Percentiles rank a stretch among this genome's conserved stretches.
phyloP scores from a whole-genome alignment of 2,113 vertebrate species.

The Sprattus sprattus region DNA sequence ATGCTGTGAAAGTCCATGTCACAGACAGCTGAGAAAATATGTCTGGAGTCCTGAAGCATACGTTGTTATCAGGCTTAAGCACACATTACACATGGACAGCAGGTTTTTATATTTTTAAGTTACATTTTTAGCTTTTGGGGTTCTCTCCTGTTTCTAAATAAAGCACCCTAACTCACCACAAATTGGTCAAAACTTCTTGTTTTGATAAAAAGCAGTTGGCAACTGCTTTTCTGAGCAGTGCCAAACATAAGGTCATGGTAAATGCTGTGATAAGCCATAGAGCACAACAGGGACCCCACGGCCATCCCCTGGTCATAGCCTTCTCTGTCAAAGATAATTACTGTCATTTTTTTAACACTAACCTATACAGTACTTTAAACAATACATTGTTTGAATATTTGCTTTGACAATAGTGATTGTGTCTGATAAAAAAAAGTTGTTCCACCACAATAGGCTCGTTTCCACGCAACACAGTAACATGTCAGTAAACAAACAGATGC shows the following conservation, averaged over 20 bases:
- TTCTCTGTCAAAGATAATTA: neutral
- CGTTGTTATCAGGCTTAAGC: slow-evolving; percentile 33
- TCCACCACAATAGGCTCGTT: neutral
- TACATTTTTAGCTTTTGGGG: neutral
- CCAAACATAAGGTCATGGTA: neutral
- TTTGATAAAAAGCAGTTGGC: neutral
- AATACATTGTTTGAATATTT: neutral
- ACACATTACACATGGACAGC: neutral
- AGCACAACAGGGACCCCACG: neutral
- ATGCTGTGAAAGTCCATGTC: slow-evolving; percentile 39
- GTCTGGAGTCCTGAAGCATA: slow-evolving; percentile 1
- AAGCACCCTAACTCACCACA: too few relatives aligned
- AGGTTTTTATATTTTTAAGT: neutral
- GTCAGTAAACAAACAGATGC: neutral
- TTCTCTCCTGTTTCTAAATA: neutral
- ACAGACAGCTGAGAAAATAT: slow-evolving; percentile 52
- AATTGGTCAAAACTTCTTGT: too few relatives aligned
- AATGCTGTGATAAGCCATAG: neutral
- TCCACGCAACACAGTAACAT: neutral
- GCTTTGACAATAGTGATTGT: neutral
- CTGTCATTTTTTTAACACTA: neutral
- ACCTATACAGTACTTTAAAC: too few relatives aligned
- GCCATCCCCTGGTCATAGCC: neutral
- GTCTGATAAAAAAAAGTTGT: neutral
- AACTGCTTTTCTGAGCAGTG: neutral